phyloP scores from a whole-genome alignment of 2,888 invertebrate genomes.

The Platypus cylindrus region DNA sequence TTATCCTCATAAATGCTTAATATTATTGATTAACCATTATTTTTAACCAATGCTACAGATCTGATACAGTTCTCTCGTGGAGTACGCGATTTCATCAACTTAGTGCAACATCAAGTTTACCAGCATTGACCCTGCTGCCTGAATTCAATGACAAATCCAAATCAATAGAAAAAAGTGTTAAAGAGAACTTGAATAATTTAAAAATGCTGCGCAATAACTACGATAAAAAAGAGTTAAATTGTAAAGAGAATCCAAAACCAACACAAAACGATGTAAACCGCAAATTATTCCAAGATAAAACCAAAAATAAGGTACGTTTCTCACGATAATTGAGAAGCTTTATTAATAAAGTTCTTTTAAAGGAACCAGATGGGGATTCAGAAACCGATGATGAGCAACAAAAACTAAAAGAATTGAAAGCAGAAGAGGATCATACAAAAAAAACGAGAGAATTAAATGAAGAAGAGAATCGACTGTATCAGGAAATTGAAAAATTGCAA shows the following conservation, averaged over 20 bases:
- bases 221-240: no score
- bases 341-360: not conserved
- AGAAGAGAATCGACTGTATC: conserved; percentile 50
- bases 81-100: conserved; percentile 69
- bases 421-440: conserved; percentile 58
- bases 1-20: not conserved
- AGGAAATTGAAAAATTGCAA: conserved; percentile 30
- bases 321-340: not conserved
- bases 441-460: conserved; percentile 53
- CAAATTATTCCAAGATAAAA: not conserved
- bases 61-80: conserved; percentile 42
- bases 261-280: not conserved
- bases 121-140: conserved; percentile 48
- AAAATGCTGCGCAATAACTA: conserved; percentile 25
- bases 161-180: conserved; percentile 30
- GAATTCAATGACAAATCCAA: conserved; percentile 24
- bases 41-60: conserved; percentile 21
- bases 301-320: not conserved
- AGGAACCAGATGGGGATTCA: conserved; percentile 45
- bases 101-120: conserved; percentile 69
- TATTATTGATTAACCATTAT: not conserved
- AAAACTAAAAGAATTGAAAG: conserved; percentile 32
- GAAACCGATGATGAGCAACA: conserved; percentile 43
- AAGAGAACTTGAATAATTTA: conserved; percentile 31
- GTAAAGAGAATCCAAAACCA: no score